A percentile compares a stretch with the other conserved stretches of the same genome.
Conservation (phyloP, 1,140 invertebrate species). For the Zelostemma sp. region DNA sequence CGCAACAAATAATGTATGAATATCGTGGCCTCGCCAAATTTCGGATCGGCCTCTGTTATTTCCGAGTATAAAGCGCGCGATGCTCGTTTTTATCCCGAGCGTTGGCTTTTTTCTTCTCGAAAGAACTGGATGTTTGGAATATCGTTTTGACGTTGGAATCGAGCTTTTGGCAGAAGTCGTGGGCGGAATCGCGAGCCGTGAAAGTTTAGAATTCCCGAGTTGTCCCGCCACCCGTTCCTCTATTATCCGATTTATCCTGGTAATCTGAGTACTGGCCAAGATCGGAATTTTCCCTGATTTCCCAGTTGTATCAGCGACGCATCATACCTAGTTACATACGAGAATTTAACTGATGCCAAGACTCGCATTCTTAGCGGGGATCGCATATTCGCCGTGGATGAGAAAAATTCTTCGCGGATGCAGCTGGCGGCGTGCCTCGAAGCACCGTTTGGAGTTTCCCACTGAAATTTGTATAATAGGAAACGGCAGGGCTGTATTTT, state of each 20-base stretch:
- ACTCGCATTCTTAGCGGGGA: constrained; percentile 1
- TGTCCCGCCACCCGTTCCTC: constrained; percentile 21
- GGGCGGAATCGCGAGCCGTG: constrained; percentile 9
- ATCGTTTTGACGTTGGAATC: too few relatives aligned
- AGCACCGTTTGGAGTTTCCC: neutral
- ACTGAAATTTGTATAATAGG: too few relatives aligned
- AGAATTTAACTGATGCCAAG: neutral
- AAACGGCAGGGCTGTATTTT: too few relatives aligned
- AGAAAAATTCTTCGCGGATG: neutral
- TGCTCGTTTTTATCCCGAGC: too few relatives aligned
- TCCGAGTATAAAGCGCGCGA: too few relatives aligned
- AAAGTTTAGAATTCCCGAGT: constrained; percentile 23
- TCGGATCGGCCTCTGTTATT: too few relatives aligned
- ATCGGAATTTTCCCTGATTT: constrained; percentile 16
- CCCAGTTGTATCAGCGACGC: neutral
- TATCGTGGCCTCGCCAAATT: too few relatives aligned
- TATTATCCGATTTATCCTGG: constrained; percentile 40
- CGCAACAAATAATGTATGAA: too few relatives aligned
- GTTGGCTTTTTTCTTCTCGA: too few relatives aligned
- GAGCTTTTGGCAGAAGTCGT: constrained; percentile 12
- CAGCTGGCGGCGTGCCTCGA: too few relatives aligned
- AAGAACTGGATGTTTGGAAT: too few relatives aligned
- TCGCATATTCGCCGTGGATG: constrained; percentile 1
- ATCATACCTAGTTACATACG: constrained; percentile 1
- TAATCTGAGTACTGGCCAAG: constrained; percentile 20